Evolutionary conservation across 2,888 invertebrate genomes (phyloP), one percentile per base, ranked within the genome.

Genomic region (Apodemia duryi): DNA sequence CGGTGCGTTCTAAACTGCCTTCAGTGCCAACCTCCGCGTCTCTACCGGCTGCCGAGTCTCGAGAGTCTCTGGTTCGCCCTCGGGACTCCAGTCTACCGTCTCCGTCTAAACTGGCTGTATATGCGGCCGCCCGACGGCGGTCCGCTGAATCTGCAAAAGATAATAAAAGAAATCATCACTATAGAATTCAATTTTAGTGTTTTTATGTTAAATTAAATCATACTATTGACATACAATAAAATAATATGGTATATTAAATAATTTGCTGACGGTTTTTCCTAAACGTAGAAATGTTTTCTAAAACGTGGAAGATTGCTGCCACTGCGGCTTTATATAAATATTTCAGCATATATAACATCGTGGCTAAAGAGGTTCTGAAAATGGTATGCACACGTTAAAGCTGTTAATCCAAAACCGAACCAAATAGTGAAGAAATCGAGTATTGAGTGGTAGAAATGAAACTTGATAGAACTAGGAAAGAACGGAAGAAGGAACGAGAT

Each of bases 131-230:
- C 0, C 83, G 91, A 32, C 82, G 92, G 35, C 86, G 94, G 57
- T 92, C 94, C 4, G 93, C 94, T 0, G 93, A 93, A 65, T 94
- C 94, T 0, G 93, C 93, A 5, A 92, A 94, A 73, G 94, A 94
- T 66, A 88, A 81, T 61, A 91, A 91, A 70, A 77, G 94, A 67
- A 93, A 94, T 38, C 75, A 75, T 63, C 95, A 94, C 78, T 96
- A 95, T 80, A 93, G 95, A 68, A 95, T 96, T 78, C 95, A 95
- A 79, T 96, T 96, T 83, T 96, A 90, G 75, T 3, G 4, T 2
- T 43, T 43, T 46, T 46, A 46, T 1, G 46, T 46, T 4, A 11
- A 46, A 13, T 13, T 4, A 5, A 11, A 46, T 46, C 11, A 46
- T 13, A 3, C 46, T 13, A 13, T 11, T 1, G 13, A 11, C 13